These are phyloP conservation scores for Pseudochaenichthys georgianus DNA, from an alignment of 2,797 vertebrate species.

Conservation along the genomic window DNA sequence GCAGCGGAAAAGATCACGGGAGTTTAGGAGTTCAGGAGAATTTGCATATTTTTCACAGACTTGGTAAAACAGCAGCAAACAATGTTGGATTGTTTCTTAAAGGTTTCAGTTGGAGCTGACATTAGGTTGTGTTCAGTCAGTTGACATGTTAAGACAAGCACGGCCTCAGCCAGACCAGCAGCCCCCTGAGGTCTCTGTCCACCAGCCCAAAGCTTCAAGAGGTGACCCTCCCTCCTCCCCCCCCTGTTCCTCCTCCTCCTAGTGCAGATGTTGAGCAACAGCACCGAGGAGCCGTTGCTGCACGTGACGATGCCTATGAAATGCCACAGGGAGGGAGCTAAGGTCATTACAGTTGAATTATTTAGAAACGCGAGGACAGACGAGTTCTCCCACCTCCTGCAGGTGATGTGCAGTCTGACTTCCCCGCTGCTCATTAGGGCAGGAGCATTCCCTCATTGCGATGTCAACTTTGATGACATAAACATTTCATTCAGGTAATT, in stretches of 20 bases:
- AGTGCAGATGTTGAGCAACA: slow-evolving; percentile 11
- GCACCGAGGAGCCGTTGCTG: neutral
- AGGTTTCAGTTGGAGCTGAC: slow-evolving; percentile 1
- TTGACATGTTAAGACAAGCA: slow-evolving; percentile 55
- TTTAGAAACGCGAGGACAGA: slow-evolving; percentile 27
- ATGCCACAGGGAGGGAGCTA: slow-evolving; percentile 20
- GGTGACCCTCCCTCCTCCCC: slow-evolving; percentile 16
- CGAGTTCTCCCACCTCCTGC: slow-evolving; percentile 4
- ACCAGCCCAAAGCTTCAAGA: slow-evolving; percentile 3
- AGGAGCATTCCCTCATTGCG: slow-evolving; percentile 30
- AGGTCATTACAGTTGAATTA: slow-evolving; percentile 22
- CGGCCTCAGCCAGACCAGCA: slow-evolving; percentile 28
- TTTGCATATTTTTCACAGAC: neutral
- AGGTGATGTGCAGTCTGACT: slow-evolving; percentile 12
- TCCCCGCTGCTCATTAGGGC: slow-evolving; percentile 2
- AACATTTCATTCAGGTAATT: slow-evolving; percentile 71
- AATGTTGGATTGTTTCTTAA: neutral
- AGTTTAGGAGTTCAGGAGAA: no score
- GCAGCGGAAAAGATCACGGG: no score
- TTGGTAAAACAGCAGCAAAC: slow-evolving; percentile 7
- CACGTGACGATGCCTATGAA: slow-evolving; percentile 31
- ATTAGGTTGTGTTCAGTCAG: neutral
- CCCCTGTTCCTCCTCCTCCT: slow-evolving; percentile 9
- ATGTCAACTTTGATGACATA: slow-evolving; percentile 65
- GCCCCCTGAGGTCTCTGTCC: slow-evolving; percentile 45